These are phyloP conservation scores for Geococcyx californianus DNA, from an alignment of 2,113 vertebrate species.

Conservation along the genomic window DNA sequence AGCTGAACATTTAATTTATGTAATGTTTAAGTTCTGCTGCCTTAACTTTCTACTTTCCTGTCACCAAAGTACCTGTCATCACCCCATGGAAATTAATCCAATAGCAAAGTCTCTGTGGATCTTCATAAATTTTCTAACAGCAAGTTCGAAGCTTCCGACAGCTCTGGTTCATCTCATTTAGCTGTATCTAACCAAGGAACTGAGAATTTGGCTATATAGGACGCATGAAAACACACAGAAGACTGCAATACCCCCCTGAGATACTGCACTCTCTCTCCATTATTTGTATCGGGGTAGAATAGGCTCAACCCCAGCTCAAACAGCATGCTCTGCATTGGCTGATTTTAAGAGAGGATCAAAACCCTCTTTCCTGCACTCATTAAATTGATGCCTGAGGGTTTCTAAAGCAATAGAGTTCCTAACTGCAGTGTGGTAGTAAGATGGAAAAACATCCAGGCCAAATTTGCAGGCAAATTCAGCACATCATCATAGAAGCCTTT, in stretches of 20 bases:
- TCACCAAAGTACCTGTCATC: not conserved
- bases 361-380: not conserved
- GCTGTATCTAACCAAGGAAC: not conserved
- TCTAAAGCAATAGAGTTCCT: not conserved
- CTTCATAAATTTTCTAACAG: not conserved
- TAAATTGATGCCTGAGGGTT: not conserved
- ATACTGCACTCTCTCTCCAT: not conserved
- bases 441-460: not conserved
- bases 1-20: fast-evolving
- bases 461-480: not conserved
- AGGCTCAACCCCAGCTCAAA: not conserved
- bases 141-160: not conserved
- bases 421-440: not conserved
- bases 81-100: not conserved
- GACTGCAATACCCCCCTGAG: not conserved
- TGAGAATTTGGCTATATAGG: not conserved
- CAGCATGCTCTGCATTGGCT: not conserved
- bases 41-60: not conserved
- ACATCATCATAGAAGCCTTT: not conserved
- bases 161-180: not conserved
- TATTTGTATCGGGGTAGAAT: not conserved
- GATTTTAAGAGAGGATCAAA: conserved; percentile 17
- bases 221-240: not conserved
- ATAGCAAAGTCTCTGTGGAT: not conserved
- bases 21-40: not conserved